Base-by-base conservation (phyloP, 2,797 vertebrate species). In the Macropus fuliginosus region DNA sequence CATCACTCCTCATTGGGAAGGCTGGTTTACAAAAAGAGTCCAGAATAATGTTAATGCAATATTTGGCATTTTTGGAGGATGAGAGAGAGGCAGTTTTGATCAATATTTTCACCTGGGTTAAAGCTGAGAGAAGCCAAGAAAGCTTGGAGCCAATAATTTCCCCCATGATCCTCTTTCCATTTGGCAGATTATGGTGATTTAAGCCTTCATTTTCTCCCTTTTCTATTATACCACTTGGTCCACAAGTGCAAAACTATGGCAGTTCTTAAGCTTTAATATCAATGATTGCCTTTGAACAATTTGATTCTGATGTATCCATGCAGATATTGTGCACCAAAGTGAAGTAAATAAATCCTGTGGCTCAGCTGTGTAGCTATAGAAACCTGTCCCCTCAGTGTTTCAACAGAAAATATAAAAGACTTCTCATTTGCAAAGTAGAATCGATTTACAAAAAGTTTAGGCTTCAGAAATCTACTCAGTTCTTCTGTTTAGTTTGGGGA, bases 291-390 rank as follows among this genome's bases (percentile, higher is more conserved):
- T 98, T 89, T 97, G 96, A 98, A 98, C 97, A 91, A 46, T 95
- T 92, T 93, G 92, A 93, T 97, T 98, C 95, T 96, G 87, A 97
- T 98, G 92, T 98, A 98, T 98, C 97, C 95, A 95, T 97, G 96
- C 97, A 97, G 96, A 96, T 97, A 98, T 97, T 97, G 96, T 94
- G 92, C 93, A 87, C 94, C 96, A 93, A 96, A 28, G 93, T 34
- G 96, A 98, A 98, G 97, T 97, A 93, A 95, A 98, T 98, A 97
- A 97, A 98, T 98, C 98, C 97, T 98, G 98, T 98, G 98, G 97
- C 98, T 98, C 98, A 96, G 94, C 94, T 95, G 98, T 98, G 98
- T 99, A 98, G 96, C 98, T 98, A 98, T 99, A 98, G 98, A 97
- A 98, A 99, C 98, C 96, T 96, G 54, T 13, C 95, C 93, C 97